phyloP scores from a whole-genome alignment of 2,888 invertebrate genomes.

The Dolichomitus sp. region DNA sequence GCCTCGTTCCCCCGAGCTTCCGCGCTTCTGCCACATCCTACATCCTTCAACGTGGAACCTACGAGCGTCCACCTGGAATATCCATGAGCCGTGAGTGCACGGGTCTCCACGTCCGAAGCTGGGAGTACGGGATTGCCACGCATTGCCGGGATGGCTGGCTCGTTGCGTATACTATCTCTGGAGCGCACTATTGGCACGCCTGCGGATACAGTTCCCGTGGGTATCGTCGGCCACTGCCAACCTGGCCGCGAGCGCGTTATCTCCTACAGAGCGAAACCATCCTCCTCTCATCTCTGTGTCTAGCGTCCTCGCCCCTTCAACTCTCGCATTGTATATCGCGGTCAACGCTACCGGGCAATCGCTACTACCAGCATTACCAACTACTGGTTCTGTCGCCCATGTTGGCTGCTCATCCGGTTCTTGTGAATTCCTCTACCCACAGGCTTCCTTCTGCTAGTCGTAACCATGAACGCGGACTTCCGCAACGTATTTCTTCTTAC shows the following conservation, averaged over 20 bases:
- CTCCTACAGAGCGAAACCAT: conserved; percentile 59
- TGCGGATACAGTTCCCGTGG: conserved; percentile 75
- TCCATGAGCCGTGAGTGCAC: conserved; percentile 54
- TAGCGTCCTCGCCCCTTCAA: conserved; percentile 26
- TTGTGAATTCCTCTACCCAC: conserved; percentile 44
- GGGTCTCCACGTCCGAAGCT: conserved; percentile 60
- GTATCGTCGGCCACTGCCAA: conserved; percentile 74
- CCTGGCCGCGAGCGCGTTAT: conserved; percentile 54
- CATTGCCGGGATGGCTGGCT: conserved; percentile 72
- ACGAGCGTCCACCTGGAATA: conserved; percentile 35
- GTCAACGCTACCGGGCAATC: conserved; percentile 39
- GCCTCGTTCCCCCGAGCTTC: conserved; percentile 55
- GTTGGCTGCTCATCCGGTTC: background rate
- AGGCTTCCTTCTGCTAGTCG: conserved; percentile 27
- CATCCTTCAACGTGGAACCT: conserved; percentile 23
- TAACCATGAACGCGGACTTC: conserved; percentile 30
- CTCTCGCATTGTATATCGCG: conserved; percentile 45
- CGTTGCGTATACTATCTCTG: conserved; percentile 72
- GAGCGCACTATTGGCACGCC: conserved; percentile 75
- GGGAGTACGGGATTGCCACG: conserved; percentile 70
- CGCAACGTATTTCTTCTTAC: background rate
- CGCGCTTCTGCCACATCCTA: conserved; percentile 3
- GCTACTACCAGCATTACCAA: conserved; percentile 30
- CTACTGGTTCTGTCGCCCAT: conserved; percentile 38
- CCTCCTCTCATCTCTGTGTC: conserved; percentile 60